Base-by-base conservation (phyloP, 2,888 invertebrate species). In the Tiphia femorata region DNA sequence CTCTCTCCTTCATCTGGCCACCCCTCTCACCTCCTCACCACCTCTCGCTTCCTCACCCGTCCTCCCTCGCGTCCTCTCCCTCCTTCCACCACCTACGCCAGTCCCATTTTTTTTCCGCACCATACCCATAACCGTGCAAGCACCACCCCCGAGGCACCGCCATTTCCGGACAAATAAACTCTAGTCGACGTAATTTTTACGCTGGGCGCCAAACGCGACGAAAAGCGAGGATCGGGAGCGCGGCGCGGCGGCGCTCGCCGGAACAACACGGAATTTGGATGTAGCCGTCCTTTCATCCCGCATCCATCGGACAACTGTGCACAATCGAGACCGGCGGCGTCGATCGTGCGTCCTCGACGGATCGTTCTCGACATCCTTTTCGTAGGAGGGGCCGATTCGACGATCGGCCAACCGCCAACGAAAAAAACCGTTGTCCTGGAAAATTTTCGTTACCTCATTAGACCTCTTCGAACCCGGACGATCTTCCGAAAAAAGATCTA, bases 151-250 rank as follows among this genome's bases (percentile, higher is more conserved):
- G 76, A 80, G 79, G 80, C 80, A 81, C 79, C 80, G 78, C 81
- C 82, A 81, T 82, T 83, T 83, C 81, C 79, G 82, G 80, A 80
- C 82, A 83, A 82, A 83, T 82, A 82, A 82, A 83, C 82, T 81
- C 84, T 91, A 91, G 83, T 91, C 90, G 63, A 90, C 89, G 75
- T 91, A 89, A 83, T 91, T 91, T 84, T 91, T 90, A 67, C 89
- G 90, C 87, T 83, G 90, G 88, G 88, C 89, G 87, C 87, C 75
- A 70, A 77, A 74, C 71, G 75, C 79, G 78, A 80, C 79, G 80
- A 80, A 80, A 81, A 80, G 73, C 77, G 78, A 77, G 72, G 67
- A 75, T 70, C 70, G 64, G 72, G 64, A 70, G 69, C n/a, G n/a
- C n/a, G n/a, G n/a, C n/a, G n/a, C n/a, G n/a, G n/a, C 66, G 64